These are phyloP conservation scores for Drosophila diplacantha DNA, from an alignment of 2,888 invertebrate species.

Conservation along the genomic window DNA sequence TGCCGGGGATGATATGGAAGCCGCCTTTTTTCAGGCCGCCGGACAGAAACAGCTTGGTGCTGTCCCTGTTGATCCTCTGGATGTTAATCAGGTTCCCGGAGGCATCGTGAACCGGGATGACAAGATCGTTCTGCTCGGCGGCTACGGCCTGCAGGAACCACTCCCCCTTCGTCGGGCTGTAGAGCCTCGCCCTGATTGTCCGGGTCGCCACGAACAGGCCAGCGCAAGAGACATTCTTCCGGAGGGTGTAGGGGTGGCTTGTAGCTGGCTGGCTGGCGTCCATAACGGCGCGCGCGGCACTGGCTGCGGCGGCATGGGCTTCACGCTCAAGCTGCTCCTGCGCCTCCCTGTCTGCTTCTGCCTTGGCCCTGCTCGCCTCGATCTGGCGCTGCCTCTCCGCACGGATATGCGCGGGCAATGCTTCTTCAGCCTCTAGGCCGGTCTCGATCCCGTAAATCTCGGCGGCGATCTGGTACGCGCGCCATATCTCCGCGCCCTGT, in stretches of 20 bases:
- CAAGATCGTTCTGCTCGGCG: conserved; percentile 14
- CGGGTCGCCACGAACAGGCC: conserved; percentile 14
- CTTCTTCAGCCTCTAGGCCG: conserved; percentile 14
- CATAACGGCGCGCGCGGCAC: conserved; percentile 14
- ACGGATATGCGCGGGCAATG: conserved; percentile 14
- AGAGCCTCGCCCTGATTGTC: conserved; percentile 13
- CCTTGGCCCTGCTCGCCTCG: conserved; percentile 14
- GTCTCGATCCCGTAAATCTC: conserved; percentile 14
- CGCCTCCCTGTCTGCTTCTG: conserved; percentile 14
- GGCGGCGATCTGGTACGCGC: conserved; percentile 13
- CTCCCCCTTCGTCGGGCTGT: conserved; percentile 13
- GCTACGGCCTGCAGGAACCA: conserved; percentile 14
- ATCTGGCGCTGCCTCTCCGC: conserved; percentile 14
- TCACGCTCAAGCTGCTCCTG: conserved; percentile 14
- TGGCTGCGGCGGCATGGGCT: conserved; percentile 14
- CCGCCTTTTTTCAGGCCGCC: conserved; percentile 13
- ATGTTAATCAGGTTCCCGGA: conserved; percentile 14
- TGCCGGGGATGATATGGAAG: conserved; percentile 14
- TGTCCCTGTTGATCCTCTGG: conserved; percentile 14
- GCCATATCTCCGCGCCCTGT: conserved; percentile 14
- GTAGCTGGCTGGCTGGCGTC: conserved; percentile 14
- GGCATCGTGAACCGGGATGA: conserved; percentile 14
- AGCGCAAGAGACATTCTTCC: conserved; percentile 13
- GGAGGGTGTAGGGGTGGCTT: conserved; percentile 14
- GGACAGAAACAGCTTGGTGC: conserved; percentile 14